Base-by-base conservation (phyloP, 2,113 vertebrate species). In the Albula glossodonta region DNA sequence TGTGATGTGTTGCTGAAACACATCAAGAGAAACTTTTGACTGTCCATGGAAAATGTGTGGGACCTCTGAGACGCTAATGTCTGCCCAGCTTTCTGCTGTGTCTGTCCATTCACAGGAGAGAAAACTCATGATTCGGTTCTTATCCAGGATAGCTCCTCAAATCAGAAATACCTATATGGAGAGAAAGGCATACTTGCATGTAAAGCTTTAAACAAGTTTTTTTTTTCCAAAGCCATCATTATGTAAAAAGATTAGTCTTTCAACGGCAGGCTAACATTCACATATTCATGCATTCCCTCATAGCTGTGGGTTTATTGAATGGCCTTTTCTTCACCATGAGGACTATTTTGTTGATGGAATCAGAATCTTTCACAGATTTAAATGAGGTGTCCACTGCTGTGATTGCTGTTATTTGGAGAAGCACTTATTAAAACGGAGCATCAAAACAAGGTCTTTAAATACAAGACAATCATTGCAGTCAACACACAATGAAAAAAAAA, bases 331-430 rank as follows among this genome's bases (percentile, higher is more conserved):
- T 92, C 88, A 92, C 93, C 91, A 93, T 91, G 91, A 89, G 88
- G 92, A 93, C 91, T 90, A 92, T 95, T 95, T 93, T 95, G 94
- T 94, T 95, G 95, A 96, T 95, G 94, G 94, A 95, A 94, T 95
- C 92, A 94, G 94, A 95, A 92, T 86, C 91, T 95, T 96, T 96
- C 92, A 94, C 91, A 92, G 88, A 95, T 95, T 96, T 93, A 95
- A 95, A 95, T 95, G 94, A 95, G 93, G 92, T 92, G 93, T 90
- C 93, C 93, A 94, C 91, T 92, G 91, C 94, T 94, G 93, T 94
- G 94, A 96, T 95, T 93, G 94, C 92, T 95, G 95, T 96, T 31
- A 74, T 22, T 74, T 95, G 95, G 94, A 95, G 95, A 96, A 94
- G 92, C 92, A 93, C 94, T 94, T 95, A 94, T 94, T 93, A 91